phyloP scores from a whole-genome alignment of 2,113 vertebrate genomes.

The Pteronura brasiliensis region DNA sequence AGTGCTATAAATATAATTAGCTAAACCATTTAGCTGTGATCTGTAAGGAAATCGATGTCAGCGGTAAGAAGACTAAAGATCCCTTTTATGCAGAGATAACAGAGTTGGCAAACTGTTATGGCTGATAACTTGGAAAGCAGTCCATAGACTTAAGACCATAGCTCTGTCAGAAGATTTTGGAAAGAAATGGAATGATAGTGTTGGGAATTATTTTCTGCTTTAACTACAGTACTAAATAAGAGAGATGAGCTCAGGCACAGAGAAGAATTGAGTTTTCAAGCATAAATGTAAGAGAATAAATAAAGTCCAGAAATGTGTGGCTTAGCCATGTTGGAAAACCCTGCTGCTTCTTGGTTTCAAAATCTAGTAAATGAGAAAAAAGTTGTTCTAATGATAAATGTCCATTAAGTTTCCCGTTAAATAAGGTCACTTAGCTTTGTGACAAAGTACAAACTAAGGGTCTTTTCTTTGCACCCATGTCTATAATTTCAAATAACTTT shows the following conservation, averaged over 20 bases:
- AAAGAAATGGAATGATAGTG: background rate
- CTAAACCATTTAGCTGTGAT: background rate
- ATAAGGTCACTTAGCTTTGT: background rate
- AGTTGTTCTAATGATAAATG: background rate
- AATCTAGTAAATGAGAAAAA: background rate
- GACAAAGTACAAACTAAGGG: background rate
- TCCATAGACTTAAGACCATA: background rate
- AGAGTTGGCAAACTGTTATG: background rate
- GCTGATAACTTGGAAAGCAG: background rate
- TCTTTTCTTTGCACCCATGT: background rate
- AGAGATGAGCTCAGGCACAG: background rate
- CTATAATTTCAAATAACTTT: background rate
- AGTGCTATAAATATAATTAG: constrained; percentile 17
- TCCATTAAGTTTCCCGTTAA: background rate
- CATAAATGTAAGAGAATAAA: background rate
- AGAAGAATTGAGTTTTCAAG: constrained; percentile 18
- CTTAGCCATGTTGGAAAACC: background rate
- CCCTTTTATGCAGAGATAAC: background rate
- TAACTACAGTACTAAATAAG: background rate
- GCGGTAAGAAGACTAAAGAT: background rate
- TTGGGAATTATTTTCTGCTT: constrained; percentile 37
- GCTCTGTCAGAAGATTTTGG: background rate
- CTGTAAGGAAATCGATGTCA: background rate
- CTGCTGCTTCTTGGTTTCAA: background rate
- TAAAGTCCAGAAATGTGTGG: background rate